Evolutionary conservation across 2,888 invertebrate genomes (phyloP), one percentile per base, ranked within the genome.

Genomic region (Nymphalis c-album): DNA sequence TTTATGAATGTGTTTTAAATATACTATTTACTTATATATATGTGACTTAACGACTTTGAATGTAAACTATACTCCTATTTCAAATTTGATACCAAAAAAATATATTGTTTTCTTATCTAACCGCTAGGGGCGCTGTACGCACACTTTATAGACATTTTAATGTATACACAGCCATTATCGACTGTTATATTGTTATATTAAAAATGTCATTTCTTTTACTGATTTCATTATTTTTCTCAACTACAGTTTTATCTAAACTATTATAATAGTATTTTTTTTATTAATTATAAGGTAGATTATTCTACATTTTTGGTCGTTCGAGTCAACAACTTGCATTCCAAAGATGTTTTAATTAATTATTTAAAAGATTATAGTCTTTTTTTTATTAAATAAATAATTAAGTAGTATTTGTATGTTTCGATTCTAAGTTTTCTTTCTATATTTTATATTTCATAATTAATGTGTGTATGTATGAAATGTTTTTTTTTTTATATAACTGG

Each of bases 311-410:
- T 22, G 47, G 55, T 60, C 60, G 55, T 61, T 53, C 40, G 51
- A 61, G 65, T 66, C 55, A 40, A 48, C 53, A 47, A 55, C 55
- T 60, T 66, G 82, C 87, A 90, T 90, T 90, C 90, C 90, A 91
- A 91, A 91, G 90, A 90, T 84, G 76, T 83, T 80, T 80, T 75
- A 76, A 59, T 50, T 22, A 22, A 50, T 74, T 31, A 31, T 70
- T 71, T 76, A 76, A 81, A 83, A 83, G 83, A 83, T 80, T 85
- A 80, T 79, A 78, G 51, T 50, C 50, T 57, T 67, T 22, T 67
- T 22, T 62, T 50, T 63, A 60, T 67, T 71, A 13, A 13, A 40
- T 40, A 10, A 40, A 40, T 73, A 78, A 80, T 75, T 75, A 63
- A 31, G 31, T 26, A 53, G 20, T 57, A 13, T 57, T 35, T 57